Conservation (phyloP, 2,113 vertebrate genomes). For the Columba janthina region DNA sequence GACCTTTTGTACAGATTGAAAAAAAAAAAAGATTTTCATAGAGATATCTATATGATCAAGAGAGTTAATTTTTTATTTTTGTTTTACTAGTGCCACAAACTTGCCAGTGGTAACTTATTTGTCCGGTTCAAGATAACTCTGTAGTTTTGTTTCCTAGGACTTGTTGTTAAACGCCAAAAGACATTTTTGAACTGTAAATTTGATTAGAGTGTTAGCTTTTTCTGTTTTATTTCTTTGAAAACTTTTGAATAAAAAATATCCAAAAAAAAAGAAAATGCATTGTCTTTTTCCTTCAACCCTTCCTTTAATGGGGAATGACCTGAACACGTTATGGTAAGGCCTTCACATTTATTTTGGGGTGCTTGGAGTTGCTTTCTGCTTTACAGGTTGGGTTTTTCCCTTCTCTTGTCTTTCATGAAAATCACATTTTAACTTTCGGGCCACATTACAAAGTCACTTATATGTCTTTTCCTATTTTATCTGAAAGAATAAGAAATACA, state of each 20-base stretch:
- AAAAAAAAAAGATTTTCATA: slow-evolving; percentile 94
- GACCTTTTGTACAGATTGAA: slow-evolving; percentile 98
- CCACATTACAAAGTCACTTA: not conserved
- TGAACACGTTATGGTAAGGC: not conserved
- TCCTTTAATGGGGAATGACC: not conserved
- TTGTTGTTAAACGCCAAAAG: slow-evolving; percentile 94
- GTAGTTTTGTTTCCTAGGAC: slow-evolving; percentile 91
- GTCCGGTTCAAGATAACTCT: slow-evolving; percentile 94
- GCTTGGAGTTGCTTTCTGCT: not conserved
- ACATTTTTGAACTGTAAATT: slow-evolving; percentile 91
- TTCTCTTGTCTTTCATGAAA: not conserved
- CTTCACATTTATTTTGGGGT: not conserved
- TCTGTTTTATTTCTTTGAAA: slow-evolving; percentile 94
- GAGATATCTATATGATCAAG: slow-evolving; percentile 96
- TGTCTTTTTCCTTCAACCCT: slow-evolving; percentile 46
- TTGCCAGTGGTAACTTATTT: slow-evolving; percentile 96
- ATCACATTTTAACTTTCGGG: not conserved
- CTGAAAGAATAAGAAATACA: not conserved
- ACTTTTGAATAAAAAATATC: slow-evolving; percentile 95
- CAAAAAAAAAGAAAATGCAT: slow-evolving; percentile 51
- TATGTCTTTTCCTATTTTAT: too few relatives aligned
- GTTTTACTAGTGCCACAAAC: slow-evolving; percentile 94
- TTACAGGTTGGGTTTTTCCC: not conserved
- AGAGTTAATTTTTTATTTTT: slow-evolving; percentile 94
- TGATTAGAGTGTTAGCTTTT: slow-evolving; percentile 94